A percentile compares a stretch with the other conserved stretches of the same genome.
Evolutionary conservation across 1,140 invertebrate genomes (phyloP).

Genomic region (Sogatella furcifera): DNA sequence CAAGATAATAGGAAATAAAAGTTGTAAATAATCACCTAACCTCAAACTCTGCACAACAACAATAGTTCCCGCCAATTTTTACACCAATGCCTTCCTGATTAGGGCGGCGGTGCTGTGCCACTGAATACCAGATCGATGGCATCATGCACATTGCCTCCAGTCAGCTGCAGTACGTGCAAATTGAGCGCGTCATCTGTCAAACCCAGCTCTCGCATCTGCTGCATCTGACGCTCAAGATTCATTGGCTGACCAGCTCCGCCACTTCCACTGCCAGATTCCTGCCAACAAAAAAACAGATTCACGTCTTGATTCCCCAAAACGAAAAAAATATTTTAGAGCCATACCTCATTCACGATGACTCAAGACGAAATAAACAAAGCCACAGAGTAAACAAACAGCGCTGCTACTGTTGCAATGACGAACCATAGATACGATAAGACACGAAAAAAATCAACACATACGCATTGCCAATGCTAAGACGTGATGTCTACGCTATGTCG

Average conservation of each 20-base stretch:
- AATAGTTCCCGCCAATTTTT: neutral
- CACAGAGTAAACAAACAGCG: too few species aligned
- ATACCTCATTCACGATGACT: too few species aligned
- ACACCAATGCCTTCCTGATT: neutral
- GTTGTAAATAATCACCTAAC: neutral
- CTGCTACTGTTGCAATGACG: too few species aligned
- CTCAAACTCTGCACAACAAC: neutral
- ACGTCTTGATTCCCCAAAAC: too few species aligned
- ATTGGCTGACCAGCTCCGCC: neutral
- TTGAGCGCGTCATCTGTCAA: slow-evolving; percentile 76
- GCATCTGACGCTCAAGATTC: slow-evolving; percentile 46
- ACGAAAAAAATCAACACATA: too few species aligned
- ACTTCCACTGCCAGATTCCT: neutral
- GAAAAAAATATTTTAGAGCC: too few species aligned
- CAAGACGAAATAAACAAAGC: too few species aligned
- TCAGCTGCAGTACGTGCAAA: slow-evolving; percentile 66
- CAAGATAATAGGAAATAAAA: neutral
- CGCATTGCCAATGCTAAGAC: too few species aligned
- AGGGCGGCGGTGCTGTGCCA: slow-evolving; percentile 21
- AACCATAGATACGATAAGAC: too few species aligned
- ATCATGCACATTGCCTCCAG: slow-evolving; percentile 76
- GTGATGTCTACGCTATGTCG: too few species aligned
- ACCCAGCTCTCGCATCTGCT: slow-evolving; percentile 79
- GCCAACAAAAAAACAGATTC: too few species aligned
- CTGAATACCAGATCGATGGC: slow-evolving; percentile 70